Evolutionary conservation across 2,888 invertebrate genomes (phyloP), one percentile per base, ranked within the genome.

Genomic region (Aquatica leii): DNA sequence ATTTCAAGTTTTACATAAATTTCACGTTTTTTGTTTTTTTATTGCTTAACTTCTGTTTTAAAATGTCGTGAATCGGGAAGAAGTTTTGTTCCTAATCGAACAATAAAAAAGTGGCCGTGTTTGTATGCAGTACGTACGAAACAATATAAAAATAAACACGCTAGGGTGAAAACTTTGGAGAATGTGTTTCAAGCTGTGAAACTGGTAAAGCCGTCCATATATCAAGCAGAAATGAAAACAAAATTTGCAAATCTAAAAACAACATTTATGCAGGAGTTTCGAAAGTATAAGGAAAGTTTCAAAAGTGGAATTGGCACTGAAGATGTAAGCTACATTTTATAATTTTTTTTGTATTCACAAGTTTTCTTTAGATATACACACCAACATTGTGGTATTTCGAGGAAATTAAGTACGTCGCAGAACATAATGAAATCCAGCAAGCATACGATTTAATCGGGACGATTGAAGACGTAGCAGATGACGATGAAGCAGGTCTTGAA

Each of bases 331-430:
- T n/a, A n/a, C n/a, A n/a, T n/a, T n/a, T n/a, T n/a, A n/a, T n/a
- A n/a, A n/a, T n/a, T n/a, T 46, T 15, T 51, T 18, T 46, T 1
- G 17, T 46, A 18, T 20, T 41, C 4, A n/a, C 41, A 41, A 41
- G n/a, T 12, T 41, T 41, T 8, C 17, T 41, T 8, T 41, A 41
- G 41, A 14, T 8, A 15, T 41, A 41, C n/a, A 41, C 14, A 41
- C 41, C 41, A 41, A 41, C 14, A 15, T 9, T 41, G 17, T 41
- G 41, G 41, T 41, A 41, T 41, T 41, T 41, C 14, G 14, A 41
- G 8, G 41, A 14, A 12, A 41, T 41, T 14, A 4, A 15, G 14
- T 41, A 31, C 24, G 21, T 46, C n/a, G 14, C 34, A 24, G 15
- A 24, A 3, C 41, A 41, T 17, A 12, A 6, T 4, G 17, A 3